Evolutionary conservation across 2,888 invertebrate species (phyloP).

Genomic region (Catonia carolina): DNA sequence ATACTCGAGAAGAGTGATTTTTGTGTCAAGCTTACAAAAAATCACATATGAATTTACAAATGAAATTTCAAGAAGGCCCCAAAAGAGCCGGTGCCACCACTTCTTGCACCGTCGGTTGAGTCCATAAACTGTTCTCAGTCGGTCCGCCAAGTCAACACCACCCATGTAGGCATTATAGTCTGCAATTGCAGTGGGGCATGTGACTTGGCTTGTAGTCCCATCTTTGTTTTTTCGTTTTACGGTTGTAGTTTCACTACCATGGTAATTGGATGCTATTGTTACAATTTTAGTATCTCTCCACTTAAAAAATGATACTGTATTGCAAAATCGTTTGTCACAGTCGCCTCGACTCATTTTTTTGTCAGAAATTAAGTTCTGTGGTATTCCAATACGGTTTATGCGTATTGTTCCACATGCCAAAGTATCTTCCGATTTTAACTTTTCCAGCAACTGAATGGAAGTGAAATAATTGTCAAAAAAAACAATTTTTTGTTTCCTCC

Average conservation of each 20-base stretch:
- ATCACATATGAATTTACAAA: too few species aligned
- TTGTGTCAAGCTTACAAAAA: too few species aligned
- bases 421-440: slow-evolving; percentile 20
- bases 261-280: slow-evolving; percentile 24
- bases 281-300: slow-evolving; percentile 27
- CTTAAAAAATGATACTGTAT: slow-evolving; percentile 21
- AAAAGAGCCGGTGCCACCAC: too few species aligned
- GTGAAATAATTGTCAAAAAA: slow-evolving; percentile 29
- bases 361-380: neutral
- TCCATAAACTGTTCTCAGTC: too few species aligned
- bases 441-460: slow-evolving; percentile 21
- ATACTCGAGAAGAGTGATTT: too few species aligned
- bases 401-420: slow-evolving; percentile 26
- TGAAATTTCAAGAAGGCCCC: too few species aligned
- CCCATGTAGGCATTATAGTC: too few species aligned
- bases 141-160: too few species aligned
- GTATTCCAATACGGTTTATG: slow-evolving; percentile 20
- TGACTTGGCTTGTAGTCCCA: slow-evolving; percentile 4
- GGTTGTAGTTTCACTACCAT: slow-evolving; percentile 27
- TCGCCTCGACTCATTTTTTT: slow-evolving; percentile 30
- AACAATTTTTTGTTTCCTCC: slow-evolving; percentile 15
- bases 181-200: too few species aligned
- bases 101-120: too few species aligned
- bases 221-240: slow-evolving; percentile 26
- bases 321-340: slow-evolving; percentile 25